Conservation (phyloP, 1,140 invertebrate genomes). For the Sarcophaga peregrina region DNA sequence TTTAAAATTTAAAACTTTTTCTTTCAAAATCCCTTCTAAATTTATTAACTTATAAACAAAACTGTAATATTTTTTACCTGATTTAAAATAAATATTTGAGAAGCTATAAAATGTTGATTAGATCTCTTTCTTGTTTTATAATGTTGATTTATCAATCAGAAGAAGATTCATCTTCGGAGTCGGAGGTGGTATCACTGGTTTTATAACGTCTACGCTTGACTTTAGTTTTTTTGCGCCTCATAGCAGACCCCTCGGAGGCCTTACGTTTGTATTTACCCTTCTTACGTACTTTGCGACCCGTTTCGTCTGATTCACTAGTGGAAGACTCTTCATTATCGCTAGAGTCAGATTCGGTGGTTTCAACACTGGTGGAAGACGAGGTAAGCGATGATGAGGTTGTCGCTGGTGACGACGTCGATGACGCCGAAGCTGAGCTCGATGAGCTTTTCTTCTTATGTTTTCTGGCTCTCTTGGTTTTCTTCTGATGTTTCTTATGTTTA, state of each 20-base stretch:
- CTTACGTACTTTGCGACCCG: conserved; percentile 61
- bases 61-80: neutral
- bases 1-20: no score
- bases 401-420: conserved; percentile 14
- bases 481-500: conserved; percentile 45
- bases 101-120: neutral
- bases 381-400: conserved; percentile 17
- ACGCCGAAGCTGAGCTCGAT: conserved; percentile 37
- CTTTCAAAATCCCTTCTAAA: no score
- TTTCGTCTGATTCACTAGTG: conserved; percentile 60
- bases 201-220: conserved; percentile 59
- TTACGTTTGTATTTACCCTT: conserved; percentile 64
- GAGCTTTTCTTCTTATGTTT: conserved; percentile 49
- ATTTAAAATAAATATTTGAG: neutral
- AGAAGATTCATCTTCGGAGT: conserved; percentile 42
- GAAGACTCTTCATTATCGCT: conserved; percentile 64
- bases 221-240: conserved; percentile 61
- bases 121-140: no score
- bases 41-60: no score
- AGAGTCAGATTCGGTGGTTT: conserved; percentile 55
- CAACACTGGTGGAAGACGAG: conserved; percentile 26
- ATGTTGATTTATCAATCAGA: conserved; percentile 39
- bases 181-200: conserved; percentile 47
- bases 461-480: conserved; percentile 52
- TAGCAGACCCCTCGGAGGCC: conserved; percentile 53